These are phyloP conservation scores for Ondatra zibethicus DNA, from an alignment of 2,113 vertebrate species.

Conservation along the genomic window DNA sequence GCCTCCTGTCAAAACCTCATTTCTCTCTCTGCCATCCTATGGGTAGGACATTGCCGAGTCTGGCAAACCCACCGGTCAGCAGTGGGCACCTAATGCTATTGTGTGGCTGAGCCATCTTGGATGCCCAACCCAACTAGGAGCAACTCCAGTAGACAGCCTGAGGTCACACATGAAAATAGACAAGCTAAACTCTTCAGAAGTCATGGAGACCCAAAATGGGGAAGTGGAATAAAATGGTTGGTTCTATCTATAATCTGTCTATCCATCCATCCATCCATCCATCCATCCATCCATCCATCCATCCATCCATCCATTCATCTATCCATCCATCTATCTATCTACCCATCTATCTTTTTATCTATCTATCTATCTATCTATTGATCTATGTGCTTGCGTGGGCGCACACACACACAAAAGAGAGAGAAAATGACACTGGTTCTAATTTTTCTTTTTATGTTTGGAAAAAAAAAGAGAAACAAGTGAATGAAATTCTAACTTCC, in stretches of 20 bases:
- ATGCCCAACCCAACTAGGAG: neutral
- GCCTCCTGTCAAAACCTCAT: neutral
- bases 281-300: too few species aligned
- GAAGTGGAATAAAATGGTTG: neutral
- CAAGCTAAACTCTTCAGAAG: neutral
- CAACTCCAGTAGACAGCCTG: neutral
- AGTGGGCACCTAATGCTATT: neutral
- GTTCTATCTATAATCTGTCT: neutral
- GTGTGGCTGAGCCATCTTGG: neutral
- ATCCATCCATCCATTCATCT: too few species aligned
- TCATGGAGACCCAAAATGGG: neutral
- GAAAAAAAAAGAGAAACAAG: neutral
- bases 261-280: neutral
- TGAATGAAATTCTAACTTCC: neutral
- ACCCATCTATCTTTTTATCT: too few species aligned
- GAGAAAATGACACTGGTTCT: neutral
- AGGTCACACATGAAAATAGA: neutral
- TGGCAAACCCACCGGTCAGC: neutral
- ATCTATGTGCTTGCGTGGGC: too few species aligned
- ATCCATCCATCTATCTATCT: neutral
- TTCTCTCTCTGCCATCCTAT: neutral
- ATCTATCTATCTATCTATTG: neutral
- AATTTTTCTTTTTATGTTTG: neutral
- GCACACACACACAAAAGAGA: neutral
- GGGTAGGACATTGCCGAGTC: neutral